A percentile compares a stretch with the other conserved stretches of the same genome.
These are phyloP conservation scores for Leptinotarsa haldemani DNA, from an alignment of 2,888 invertebrate genomes.

Conservation along the genomic window DNA sequence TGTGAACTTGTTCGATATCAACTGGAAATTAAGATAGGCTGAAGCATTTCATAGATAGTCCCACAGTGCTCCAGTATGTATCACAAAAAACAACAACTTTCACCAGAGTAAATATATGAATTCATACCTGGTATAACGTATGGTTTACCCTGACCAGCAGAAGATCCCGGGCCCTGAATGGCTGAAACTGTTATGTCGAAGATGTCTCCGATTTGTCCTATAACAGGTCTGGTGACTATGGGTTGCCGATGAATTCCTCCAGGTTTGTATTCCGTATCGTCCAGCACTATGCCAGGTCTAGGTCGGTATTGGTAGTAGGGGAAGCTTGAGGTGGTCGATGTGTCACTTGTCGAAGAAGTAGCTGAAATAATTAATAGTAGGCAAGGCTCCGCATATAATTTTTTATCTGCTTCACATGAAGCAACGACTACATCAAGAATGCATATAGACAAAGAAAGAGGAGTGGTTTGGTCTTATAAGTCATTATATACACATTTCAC, in stretches of 20 bases:
- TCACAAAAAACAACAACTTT: no score
- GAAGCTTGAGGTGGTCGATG: slow-evolving; percentile 56
- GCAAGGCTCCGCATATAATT: no score
- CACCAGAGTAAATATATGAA: no score
- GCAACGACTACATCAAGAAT: no score
- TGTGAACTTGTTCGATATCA: slow-evolving; percentile 66
- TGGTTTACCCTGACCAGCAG: slow-evolving; percentile 66
- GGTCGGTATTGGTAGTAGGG: slow-evolving; percentile 76
- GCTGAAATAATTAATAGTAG: slow-evolving; percentile 2
- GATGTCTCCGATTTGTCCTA: slow-evolving; percentile 77
- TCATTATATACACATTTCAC: no score
- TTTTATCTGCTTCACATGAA: no score
- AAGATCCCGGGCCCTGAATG: slow-evolving; percentile 80
- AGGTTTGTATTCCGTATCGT: slow-evolving; percentile 84
- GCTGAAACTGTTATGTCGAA: slow-evolving; percentile 91
- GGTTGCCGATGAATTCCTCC: slow-evolving; percentile 67
- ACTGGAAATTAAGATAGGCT: slow-evolving; percentile 60
- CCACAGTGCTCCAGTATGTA: no score
- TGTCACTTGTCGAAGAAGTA: slow-evolving; percentile 28
- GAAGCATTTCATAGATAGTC: no score
- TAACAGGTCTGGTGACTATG: slow-evolving; percentile 65
- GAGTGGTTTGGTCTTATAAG: no score
- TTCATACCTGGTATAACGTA: slow-evolving; percentile 68
- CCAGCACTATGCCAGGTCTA: slow-evolving; percentile 86
- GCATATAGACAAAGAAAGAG: no score